Conservation (phyloP, 2,113 vertebrate species). For the Pagrus major region DNA sequence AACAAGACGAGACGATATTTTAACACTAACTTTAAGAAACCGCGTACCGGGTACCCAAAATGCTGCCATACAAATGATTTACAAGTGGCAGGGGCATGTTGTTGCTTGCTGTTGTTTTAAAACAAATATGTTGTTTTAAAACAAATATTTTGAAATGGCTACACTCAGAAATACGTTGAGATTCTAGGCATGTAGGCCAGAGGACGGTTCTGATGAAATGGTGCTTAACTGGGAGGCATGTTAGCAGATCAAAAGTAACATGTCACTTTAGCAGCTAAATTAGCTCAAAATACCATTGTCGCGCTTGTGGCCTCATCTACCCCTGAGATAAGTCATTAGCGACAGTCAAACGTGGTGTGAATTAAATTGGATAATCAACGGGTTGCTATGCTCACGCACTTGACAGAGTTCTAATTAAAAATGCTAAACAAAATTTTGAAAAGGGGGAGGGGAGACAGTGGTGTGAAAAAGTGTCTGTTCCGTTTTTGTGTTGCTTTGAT, state of each 20-base stretch:
- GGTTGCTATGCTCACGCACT: constrained; percentile 18
- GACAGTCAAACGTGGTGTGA: constrained; percentile 21
- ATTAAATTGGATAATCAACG: constrained; percentile 39
- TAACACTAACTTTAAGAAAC: no score
- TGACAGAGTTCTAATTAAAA: constrained; percentile 45
- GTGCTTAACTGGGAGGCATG: constrained; percentile 34
- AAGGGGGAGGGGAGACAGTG: neutral
- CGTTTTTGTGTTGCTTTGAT: constrained; percentile 44
- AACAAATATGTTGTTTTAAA: no score
- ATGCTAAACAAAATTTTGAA: constrained; percentile 23
- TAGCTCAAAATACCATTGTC: constrained; percentile 16
- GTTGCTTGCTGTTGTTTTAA: no score
- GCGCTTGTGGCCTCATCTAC: constrained; percentile 24
- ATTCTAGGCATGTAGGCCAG: constrained; percentile 10
- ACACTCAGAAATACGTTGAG: constrained; percentile 19
- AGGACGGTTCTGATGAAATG: constrained; percentile 14
- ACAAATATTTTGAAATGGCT: no score
- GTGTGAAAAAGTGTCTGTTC: constrained; percentile 23
- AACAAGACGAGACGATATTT: no score
- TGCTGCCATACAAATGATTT: no score
- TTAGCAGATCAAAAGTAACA: constrained; percentile 34
- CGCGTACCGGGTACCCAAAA: no score
- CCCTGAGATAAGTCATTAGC: constrained; percentile 44
- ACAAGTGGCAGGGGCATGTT: no score
- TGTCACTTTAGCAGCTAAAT: constrained; percentile 39